Percentiles rank a stretch among this genome's conserved stretches.
Conservation (phyloP, 2,888 invertebrate species). For the Heliconius aoede region DNA sequence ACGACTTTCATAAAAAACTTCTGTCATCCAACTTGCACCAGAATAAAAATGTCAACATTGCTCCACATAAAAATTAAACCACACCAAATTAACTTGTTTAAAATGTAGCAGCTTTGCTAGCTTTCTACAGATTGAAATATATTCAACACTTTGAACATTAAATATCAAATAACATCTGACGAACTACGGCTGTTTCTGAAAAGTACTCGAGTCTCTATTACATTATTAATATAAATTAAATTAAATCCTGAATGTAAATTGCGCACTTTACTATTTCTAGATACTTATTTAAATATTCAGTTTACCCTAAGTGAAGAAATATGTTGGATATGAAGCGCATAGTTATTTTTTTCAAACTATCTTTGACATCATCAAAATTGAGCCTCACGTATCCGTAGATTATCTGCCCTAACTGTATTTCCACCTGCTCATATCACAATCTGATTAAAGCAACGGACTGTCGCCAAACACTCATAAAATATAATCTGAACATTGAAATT, state of each 20-base stretch:
- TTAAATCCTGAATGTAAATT: neutral
- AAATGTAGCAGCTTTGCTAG: neutral
- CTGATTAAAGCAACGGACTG: neutral
- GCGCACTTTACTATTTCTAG: neutral
- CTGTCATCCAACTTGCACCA: conserved; percentile 27
- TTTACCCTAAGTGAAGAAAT: neutral
- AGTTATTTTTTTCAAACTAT: neutral
- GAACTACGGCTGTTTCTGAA: neutral
- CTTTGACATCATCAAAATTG: neutral
- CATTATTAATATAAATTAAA: conserved; percentile 1
- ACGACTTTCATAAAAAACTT: conserved; percentile 39
- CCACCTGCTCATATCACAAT: neutral
- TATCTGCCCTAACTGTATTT: too few relatives aligned
- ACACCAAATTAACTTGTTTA: neutral
- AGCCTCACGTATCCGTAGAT: neutral
- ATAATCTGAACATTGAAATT: too few relatives aligned
- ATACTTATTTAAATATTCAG: neutral
- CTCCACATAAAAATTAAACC: neutral
- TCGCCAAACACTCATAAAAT: too few relatives aligned
- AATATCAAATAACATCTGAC: conserved; percentile 1
- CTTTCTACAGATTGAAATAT: conserved; percentile 11
- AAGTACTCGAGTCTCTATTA: neutral
- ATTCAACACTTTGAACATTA: conserved; percentile 1
- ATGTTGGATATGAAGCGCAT: too few relatives aligned
- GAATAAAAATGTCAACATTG: conserved; percentile 19